Evolutionary conservation across 2,113 vertebrate species (phyloP).

Genomic region (Verasper variegatus): DNA sequence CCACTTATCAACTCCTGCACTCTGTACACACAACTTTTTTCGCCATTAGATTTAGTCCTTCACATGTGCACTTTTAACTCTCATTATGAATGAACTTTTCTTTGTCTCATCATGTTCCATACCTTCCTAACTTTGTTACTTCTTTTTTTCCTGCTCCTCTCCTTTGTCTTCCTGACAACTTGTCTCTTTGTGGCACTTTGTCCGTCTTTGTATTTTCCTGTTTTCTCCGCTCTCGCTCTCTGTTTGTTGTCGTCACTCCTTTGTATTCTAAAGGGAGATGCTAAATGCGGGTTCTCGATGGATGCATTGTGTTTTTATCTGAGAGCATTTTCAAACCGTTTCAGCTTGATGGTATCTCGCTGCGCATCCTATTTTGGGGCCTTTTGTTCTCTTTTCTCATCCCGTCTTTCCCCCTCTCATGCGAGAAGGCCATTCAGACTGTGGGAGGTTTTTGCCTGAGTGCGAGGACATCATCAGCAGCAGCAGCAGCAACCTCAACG

Average conservation of each 20-base stretch:
- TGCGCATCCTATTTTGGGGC: not conserved
- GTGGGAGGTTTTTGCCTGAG: conserved; percentile 28
- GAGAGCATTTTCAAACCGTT: not conserved
- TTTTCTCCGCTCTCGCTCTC: not conserved
- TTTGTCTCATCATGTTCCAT: not conserved
- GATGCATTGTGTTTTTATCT: conserved; percentile 15
- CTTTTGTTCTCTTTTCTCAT: conserved; percentile 14
- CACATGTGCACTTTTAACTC: conserved; percentile 10
- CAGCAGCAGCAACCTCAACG: not conserved
- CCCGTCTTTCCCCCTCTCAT: not conserved
- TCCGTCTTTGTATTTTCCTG: too few species aligned
- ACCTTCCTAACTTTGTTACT: not conserved
- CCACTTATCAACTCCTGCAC: conserved; percentile 52
- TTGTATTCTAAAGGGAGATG: not conserved
- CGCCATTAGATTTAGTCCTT: conserved; percentile 32
- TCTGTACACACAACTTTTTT: conserved; percentile 22
- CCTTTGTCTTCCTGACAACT: conserved; percentile 1
- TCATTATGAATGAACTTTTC: conserved; percentile 36
- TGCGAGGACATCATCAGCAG: conserved; percentile 12
- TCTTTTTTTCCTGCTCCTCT: not conserved
- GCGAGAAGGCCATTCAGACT: conserved; percentile 9
- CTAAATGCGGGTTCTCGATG: conserved; percentile 17
- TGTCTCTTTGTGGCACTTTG: not conserved
- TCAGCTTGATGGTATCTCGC: not conserved
- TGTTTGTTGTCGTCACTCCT: not conserved